Percentiles rank a stretch among this genome's conserved stretches.
phyloP scores from a whole-genome alignment of 1,140 invertebrate species.

The Macrobrachium nipponense region DNA sequence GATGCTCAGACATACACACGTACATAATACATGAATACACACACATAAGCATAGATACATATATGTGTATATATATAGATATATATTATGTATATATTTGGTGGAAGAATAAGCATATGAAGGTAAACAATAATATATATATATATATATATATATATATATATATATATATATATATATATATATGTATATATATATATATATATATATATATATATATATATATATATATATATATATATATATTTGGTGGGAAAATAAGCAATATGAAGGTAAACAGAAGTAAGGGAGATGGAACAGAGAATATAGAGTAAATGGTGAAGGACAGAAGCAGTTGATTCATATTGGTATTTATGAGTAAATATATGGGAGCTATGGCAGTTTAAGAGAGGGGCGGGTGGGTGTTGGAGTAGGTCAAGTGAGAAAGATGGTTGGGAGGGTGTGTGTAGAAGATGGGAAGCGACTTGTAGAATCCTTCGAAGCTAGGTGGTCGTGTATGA shows the following conservation, averaged over 20 bases:
- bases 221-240: conserved; percentile 23
- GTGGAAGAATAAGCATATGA: no score
- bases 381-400: no score
- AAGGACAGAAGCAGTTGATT: neutral
- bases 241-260: neutral
- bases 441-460: neutral
- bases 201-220: conserved; percentile 23
- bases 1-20: no score
- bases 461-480: neutral
- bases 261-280: neutral
- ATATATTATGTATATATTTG: neutral
- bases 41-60: neutral
- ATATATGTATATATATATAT: neutral
- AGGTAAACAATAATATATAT: no score
- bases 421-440: no score
- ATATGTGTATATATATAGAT: neutral
- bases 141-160: neutral
- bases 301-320: neutral
- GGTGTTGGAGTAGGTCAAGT: neutral
- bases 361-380: neutral
- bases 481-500: neutral
- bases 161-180: neutral
- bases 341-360: neutral
- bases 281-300: conserved; percentile 1
- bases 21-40: neutral